Percentiles rank a stretch among this genome's conserved stretches.
phyloP scores from a whole-genome alignment of 2,113 vertebrate species.

The Tringa solitaria region DNA sequence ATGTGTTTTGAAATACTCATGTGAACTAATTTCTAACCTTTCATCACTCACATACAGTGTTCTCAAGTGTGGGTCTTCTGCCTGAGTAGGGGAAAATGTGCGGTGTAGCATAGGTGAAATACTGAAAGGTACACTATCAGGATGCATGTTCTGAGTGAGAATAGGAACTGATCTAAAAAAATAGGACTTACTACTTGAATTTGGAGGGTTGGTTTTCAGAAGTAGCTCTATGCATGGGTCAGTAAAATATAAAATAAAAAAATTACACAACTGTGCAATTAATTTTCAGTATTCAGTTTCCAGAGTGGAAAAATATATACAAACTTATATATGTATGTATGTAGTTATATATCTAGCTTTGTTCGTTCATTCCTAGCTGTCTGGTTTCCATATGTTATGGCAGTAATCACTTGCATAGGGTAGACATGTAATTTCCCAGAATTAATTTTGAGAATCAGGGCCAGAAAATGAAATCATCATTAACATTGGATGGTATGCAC shows the following conservation, averaged over 20 bases:
- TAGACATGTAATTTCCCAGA: neutral
- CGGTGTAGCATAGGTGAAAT: neutral
- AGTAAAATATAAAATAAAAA: neutral
- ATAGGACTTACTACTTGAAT: neutral
- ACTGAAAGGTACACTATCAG: neutral
- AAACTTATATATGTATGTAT: neutral
- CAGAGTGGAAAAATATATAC: neutral
- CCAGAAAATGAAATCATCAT: conserved; percentile 7
- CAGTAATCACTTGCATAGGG: neutral
- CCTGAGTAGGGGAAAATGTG: neutral
- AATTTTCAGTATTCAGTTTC: neutral
- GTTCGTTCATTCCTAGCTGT: neutral
- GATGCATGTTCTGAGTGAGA: neutral
- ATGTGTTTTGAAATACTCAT: neutral
- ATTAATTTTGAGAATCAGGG: neutral
- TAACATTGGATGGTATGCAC: neutral
- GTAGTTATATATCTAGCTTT: neutral
- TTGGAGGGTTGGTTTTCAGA: neutral
- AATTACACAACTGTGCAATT: neutral
- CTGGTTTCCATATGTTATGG: neutral
- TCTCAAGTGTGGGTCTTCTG: neutral
- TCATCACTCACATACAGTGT: neutral
- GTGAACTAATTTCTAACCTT: neutral
- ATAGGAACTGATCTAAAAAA: neutral
- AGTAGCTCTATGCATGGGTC: neutral